These are phyloP conservation scores for Calameuta idolon DNA, from an alignment of 2,888 invertebrate species.

Conservation along the genomic window DNA sequence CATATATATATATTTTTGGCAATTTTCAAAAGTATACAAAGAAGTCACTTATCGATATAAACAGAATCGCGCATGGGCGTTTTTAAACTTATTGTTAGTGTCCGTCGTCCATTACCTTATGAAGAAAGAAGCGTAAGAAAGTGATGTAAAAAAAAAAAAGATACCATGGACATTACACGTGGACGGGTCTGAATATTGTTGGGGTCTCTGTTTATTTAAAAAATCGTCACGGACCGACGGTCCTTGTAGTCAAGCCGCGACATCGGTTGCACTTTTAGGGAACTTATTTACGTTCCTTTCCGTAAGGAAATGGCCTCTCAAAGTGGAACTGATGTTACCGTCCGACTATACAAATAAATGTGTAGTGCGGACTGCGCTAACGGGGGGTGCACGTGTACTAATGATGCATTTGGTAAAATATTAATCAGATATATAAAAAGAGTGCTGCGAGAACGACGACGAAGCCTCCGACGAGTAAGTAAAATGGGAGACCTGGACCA, in stretches of 20 bases:
- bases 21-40: neutral
- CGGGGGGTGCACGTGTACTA: neutral
- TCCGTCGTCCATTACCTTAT: neutral
- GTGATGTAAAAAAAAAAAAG: neutral
- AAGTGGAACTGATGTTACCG: no score
- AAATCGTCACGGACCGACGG: neutral
- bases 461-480: conserved; percentile 35
- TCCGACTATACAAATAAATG: no score
- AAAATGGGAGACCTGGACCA: conserved; percentile 38
- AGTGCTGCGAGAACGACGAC: conserved; percentile 27
- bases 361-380: no score
- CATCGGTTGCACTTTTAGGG: no score
- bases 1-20: neutral
- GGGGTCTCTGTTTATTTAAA: neutral
- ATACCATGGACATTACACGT: no score
- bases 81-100: neutral
- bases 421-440: neutral
- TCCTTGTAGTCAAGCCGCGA: no score
- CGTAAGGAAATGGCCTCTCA: no score
- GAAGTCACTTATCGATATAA: neutral
- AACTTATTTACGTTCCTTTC: no score
- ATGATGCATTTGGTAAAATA: neutral
- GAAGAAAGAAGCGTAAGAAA: neutral
- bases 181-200: neutral
- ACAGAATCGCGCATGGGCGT: neutral